phyloP scores from a whole-genome alignment of 1,140 invertebrate genomes.

The Drosophila kohkoa region DNA sequence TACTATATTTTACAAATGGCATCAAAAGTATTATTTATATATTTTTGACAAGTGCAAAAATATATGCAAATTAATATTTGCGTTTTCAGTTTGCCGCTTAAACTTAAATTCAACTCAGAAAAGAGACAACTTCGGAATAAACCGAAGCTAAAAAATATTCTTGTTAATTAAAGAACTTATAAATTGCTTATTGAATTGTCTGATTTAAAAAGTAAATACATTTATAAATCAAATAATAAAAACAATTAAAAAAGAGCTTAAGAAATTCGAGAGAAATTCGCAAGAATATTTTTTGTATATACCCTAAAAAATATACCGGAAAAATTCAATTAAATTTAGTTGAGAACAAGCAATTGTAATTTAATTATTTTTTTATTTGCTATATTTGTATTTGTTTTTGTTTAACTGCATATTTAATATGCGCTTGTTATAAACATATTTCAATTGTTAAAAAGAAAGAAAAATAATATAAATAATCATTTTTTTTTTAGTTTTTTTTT shows the following conservation, averaged over 20 bases:
- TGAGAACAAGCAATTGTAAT: slow-evolving; percentile 51
- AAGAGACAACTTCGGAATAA: neutral
- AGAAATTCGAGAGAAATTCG: neutral
- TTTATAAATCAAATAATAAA: too few relatives aligned
- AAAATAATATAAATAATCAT: slow-evolving; percentile 22
- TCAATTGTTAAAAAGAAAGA: slow-evolving; percentile 41
- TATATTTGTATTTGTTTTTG: slow-evolving; percentile 42
- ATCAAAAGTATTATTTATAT: slow-evolving; percentile 76
- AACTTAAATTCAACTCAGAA: slow-evolving; percentile 15
- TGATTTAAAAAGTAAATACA: neutral
- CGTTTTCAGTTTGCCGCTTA: slow-evolving; percentile 26
- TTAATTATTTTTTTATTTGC: slow-evolving; percentile 30
- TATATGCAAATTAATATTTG: slow-evolving; percentile 71
- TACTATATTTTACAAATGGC: slow-evolving; percentile 41
- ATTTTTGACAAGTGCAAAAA: slow-evolving; percentile 80
- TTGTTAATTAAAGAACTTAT: neutral
- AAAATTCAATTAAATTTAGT: slow-evolving; percentile 42
- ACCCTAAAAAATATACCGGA: slow-evolving; percentile 5
- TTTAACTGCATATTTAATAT: slow-evolving; percentile 47
- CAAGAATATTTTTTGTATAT: neutral
- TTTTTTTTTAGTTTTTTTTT: slow-evolving; percentile 30
- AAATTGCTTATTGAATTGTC: neutral
- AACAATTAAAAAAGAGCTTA: neutral
- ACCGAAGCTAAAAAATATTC: slow-evolving; percentile 9
- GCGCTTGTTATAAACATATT: slow-evolving; percentile 38